Conservation (phyloP, 1,140 invertebrate species). For the Trichomalopsis sarcophagae region DNA sequence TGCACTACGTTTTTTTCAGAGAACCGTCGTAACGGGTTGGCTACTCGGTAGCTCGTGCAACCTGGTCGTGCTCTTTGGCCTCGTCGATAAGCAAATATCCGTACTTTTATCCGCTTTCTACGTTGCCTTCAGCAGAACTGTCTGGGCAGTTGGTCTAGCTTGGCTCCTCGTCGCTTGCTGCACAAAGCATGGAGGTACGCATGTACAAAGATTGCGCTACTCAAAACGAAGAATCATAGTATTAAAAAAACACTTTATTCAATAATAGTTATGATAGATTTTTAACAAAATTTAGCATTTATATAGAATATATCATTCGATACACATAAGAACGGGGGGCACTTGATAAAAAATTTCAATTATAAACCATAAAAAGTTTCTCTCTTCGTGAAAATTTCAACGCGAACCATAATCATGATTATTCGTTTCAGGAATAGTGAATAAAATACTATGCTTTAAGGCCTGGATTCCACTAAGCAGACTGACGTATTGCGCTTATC, state of each 20-base stretch:
- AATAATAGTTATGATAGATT: constrained; percentile 15
- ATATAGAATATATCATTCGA: background rate
- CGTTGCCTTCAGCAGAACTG: constrained; percentile 67
- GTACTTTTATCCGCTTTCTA: constrained; percentile 69
- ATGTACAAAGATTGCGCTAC: background rate
- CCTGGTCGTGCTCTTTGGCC: constrained; percentile 70
- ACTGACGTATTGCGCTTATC: constrained; percentile 74
- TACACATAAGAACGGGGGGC: background rate
- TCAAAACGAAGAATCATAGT: background rate
- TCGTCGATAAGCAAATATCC: constrained; percentile 66
- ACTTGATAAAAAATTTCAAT: background rate
- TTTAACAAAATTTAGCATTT: background rate
- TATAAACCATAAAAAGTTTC: background rate
- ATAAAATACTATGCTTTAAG: constrained; percentile 70
- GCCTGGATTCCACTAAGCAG: constrained; percentile 73
- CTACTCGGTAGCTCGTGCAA: constrained; percentile 67
- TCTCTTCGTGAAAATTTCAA: background rate
- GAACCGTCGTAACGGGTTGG: constrained; percentile 64
- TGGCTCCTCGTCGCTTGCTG: constrained; percentile 75
- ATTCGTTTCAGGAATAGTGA: constrained; percentile 66
- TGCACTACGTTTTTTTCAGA: constrained; percentile 63
- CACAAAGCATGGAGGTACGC: constrained; percentile 70
- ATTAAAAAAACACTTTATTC: constrained; percentile 24
- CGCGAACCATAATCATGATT: background rate
- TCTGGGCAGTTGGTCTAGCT: constrained; percentile 73